Conservation (phyloP, 2,888 invertebrate species). For the Drosophila anceps region DNA sequence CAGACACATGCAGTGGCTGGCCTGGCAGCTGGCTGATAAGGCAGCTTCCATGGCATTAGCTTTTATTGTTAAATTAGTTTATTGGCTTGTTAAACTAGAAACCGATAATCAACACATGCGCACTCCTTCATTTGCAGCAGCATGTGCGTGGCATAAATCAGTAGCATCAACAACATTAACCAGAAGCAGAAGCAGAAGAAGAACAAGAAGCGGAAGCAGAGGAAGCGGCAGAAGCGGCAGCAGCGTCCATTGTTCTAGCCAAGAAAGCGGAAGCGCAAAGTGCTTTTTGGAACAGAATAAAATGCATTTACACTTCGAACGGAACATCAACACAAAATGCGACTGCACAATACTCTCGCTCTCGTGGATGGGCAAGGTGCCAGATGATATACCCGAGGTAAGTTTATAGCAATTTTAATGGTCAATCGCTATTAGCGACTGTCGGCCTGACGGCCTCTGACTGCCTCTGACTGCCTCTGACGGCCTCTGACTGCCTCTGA, state of each 20-base stretch:
- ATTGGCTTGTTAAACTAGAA: conserved; percentile 76
- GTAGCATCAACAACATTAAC: conserved; percentile 3
- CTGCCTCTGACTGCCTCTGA: neutral
- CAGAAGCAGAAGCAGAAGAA: conserved; percentile 12
- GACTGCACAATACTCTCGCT: conserved; percentile 97
- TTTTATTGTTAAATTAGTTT: conserved; percentile 78
- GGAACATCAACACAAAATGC: conserved; percentile 96
- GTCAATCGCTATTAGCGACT: conserved; percentile 45
- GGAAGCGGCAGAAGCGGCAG: neutral
- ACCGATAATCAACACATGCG: conserved; percentile 63
- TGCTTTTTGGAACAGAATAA: conserved; percentile 50
- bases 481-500: neutral
- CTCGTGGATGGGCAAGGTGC: conserved; percentile 99
- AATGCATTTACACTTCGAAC: conserved; percentile 99
- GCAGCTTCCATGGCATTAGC: conserved; percentile 53
- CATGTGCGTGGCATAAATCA: conserved; percentile 67
- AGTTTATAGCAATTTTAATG: conserved; percentile 61
- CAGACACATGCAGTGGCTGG: conserved; percentile 4
- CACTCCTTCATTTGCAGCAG: conserved; percentile 46
- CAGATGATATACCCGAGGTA: conserved; percentile 97
- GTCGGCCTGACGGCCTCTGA: neutral
- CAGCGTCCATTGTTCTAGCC: conserved; percentile 45
- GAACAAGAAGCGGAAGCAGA: neutral
- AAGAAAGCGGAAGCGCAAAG: conserved; percentile 47
- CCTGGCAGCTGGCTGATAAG: conserved; percentile 63